phyloP scores from a whole-genome alignment of 2,888 invertebrate species.

The Nomada goodeniana region DNA sequence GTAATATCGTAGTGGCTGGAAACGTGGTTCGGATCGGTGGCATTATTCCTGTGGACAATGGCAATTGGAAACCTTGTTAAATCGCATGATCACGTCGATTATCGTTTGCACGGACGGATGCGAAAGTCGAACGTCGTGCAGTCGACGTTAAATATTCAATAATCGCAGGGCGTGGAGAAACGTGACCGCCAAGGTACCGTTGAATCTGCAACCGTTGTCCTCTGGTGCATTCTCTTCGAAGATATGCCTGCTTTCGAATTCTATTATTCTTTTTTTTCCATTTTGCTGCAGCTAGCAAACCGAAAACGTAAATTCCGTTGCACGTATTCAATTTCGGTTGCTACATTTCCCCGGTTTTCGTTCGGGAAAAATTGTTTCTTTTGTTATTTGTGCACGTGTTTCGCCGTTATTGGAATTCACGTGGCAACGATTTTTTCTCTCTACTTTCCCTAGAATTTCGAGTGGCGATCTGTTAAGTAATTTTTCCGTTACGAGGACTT shows the following conservation, averaged over 20 bases:
- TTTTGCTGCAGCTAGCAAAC: background rate
- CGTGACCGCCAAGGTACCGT: slow-evolving; percentile 55
- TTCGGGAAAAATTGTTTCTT: no score
- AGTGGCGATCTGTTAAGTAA: no score
- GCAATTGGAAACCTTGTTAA: slow-evolving; percentile 46
- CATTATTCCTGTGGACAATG: slow-evolving; percentile 60
- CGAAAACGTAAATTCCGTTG: background rate
- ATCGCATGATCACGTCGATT: slow-evolving; percentile 58
- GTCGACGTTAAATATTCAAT: slow-evolving; percentile 64
- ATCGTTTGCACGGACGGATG: slow-evolving; percentile 40
- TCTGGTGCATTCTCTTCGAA: slow-evolving; percentile 9
- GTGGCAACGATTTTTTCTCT: no score
- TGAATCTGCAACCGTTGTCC: slow-evolving; percentile 41
- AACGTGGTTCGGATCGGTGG: slow-evolving; percentile 50
- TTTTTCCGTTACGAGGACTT: no score
- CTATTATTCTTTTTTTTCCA: slow-evolving; percentile 14
- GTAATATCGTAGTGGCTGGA: slow-evolving; percentile 38
- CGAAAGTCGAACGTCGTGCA: slow-evolving; percentile 54
- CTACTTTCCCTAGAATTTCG: background rate
- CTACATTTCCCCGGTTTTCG: no score
- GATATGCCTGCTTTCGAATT: slow-evolving; percentile 27
- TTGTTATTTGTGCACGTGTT: no score
- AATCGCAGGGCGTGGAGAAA: slow-evolving; percentile 59
- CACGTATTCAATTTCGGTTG: background rate
- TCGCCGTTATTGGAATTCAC: background rate